Base-by-base conservation (phyloP, 2,888 invertebrate genomes). In the Ophraella communa region DNA sequence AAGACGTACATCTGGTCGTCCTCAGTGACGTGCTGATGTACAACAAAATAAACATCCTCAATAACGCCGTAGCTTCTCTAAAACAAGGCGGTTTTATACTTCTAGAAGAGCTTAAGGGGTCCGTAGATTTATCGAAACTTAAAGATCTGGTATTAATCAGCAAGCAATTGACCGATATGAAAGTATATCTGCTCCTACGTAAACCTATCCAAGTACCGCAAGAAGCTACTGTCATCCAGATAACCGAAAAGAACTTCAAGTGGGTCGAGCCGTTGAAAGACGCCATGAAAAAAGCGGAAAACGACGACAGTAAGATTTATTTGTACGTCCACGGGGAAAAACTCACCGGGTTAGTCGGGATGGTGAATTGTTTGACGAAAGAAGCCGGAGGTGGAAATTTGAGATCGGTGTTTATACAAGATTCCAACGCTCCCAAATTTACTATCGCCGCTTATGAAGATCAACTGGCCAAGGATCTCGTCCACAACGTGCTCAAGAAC, bases 321-420 rank as follows among this genome's bases (percentile, higher is more conserved):
- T 78, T 94, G 35, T 88, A 91, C 59, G 87, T 90, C 63, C 87
- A 89, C 76, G 89, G 89, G 45, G 88, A 90, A 73, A 86, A 89
- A 64, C 80, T 86, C 23, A 87, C 87, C 79, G 98, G 98, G 55
- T 85, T 94, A 68, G 85, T 96, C 62, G 98, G 98, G 49, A 85
- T 98, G 79, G 90, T 92, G 76, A 92, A 95, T 78, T 99, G 98
- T 81, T 85, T 98, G 71, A 91, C 91, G 76, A 89, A 88, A 74
- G 98, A 98, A 85, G 87, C 91, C 4, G 95, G 95, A 69, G 96
- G 96, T 18, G 84, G 85, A 63, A 89, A 88, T 73, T 87, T 94
- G 42, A 88, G 95, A 77, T 88, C 88, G 64, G 85, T 90, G 65
- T 90, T 90, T 77, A 85, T 92, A 70, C 90, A 91, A 76, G 90